phyloP scores from a whole-genome alignment of 2,113 vertebrate species.

The Salvelinus namaycush region DNA sequence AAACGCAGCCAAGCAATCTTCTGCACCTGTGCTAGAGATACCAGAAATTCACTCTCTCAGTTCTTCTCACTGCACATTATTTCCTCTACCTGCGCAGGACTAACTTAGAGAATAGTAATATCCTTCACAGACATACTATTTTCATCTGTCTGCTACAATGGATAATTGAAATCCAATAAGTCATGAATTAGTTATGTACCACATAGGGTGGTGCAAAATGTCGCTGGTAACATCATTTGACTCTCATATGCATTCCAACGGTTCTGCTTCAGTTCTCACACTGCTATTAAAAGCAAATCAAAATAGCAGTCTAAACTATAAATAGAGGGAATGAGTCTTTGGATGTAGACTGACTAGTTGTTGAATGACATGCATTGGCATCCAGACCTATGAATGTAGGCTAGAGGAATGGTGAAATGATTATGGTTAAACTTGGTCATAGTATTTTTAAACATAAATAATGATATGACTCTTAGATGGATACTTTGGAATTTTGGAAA shows the following conservation, averaged over 20 bases:
- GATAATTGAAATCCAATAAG: conserved; percentile 20
- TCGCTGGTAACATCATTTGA: not conserved
- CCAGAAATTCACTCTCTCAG: not conserved
- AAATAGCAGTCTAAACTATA: not conserved
- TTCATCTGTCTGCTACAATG: not conserved
- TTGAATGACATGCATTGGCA: not conserved
- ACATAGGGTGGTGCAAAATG: not conserved
- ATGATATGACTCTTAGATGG: too few relatives aligned
- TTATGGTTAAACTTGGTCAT: not conserved
- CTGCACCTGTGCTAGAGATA: not conserved
- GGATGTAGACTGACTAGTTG: not conserved
- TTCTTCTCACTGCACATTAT: not conserved
- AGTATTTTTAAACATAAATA: too few relatives aligned
- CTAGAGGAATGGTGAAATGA: not conserved
- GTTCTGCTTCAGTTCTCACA: not conserved
- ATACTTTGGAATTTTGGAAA: too few relatives aligned
- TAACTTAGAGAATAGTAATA: not conserved
- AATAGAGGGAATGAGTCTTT: not conserved
- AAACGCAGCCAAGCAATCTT: not conserved
- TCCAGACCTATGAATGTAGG: not conserved
- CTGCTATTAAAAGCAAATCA: not conserved
- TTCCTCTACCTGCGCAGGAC: not conserved
- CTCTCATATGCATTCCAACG: not conserved
- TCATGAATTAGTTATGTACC: conserved; percentile 15
- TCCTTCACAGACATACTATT: conserved; percentile 1